These are phyloP conservation scores for Clamator glandarius DNA, from an alignment of 2,797 vertebrate genomes.

Conservation along the genomic window DNA sequence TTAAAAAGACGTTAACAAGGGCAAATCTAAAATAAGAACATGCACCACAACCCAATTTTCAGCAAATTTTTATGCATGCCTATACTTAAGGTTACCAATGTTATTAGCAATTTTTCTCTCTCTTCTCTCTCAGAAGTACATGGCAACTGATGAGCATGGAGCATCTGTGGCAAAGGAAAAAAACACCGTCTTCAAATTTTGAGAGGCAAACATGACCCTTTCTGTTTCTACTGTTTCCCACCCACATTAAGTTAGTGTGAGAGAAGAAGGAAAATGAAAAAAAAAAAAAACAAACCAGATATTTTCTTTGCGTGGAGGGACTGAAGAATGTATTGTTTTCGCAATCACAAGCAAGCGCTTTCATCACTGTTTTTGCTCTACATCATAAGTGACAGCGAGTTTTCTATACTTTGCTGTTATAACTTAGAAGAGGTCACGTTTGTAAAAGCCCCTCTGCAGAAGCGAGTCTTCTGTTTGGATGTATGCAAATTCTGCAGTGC, in stretches of 20 bases:
- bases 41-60: constrained; percentile 76
- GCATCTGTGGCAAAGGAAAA: constrained; percentile 62
- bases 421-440: not conserved
- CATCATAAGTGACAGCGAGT: not conserved
- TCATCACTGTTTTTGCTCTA: constrained; percentile 1
- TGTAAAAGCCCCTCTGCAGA: not conserved
- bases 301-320: constrained; percentile 5
- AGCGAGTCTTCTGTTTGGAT: constrained; percentile 3
- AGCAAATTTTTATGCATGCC: constrained; percentile 73
- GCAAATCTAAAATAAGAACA: constrained; percentile 79
- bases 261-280: constrained; percentile 12
- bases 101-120: constrained; percentile 72
- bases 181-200: constrained; percentile 56
- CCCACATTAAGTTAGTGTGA: constrained; percentile 30
- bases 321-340: constrained; percentile 18
- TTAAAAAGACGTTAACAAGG: constrained; percentile 78
- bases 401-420: constrained; percentile 23
- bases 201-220: constrained; percentile 69
- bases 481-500: constrained; percentile 14
- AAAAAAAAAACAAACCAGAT: not conserved
- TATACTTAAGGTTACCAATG: constrained; percentile 75
- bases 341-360: not conserved
- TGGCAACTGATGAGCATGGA: constrained; percentile 60
- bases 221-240: constrained; percentile 53
- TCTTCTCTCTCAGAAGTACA: constrained; percentile 69